These are phyloP conservation scores for Setophaga petechia DNA, from an alignment of 2,113 vertebrate genomes.

Conservation along the genomic window DNA sequence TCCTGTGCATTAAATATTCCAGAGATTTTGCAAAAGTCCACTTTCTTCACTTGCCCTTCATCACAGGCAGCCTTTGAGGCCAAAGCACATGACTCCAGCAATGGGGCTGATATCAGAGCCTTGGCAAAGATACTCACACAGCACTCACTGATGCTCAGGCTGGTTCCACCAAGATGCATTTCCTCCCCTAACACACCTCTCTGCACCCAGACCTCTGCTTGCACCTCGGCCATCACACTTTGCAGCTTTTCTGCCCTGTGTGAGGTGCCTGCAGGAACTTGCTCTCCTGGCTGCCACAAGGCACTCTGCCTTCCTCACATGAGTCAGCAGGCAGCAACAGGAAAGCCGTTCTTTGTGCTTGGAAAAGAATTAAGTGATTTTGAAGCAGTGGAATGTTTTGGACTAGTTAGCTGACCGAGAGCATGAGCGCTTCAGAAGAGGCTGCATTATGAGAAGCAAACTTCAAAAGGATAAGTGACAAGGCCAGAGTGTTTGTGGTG, in stretches of 20 bases:
- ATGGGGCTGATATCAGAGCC: background rate
- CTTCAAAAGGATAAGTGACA: slow-evolving; percentile 64
- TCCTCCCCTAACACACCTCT: background rate
- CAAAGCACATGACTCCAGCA: accelerated
- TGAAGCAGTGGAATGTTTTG: slow-evolving; percentile 12
- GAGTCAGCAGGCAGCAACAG: slow-evolving; percentile 36
- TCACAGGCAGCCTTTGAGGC: background rate
- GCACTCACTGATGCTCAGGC: background rate
- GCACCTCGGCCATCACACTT: background rate
- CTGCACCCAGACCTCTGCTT: background rate
- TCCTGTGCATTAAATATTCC: background rate
- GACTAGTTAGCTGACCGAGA: slow-evolving; percentile 13
- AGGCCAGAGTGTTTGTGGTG: slow-evolving; percentile 55
- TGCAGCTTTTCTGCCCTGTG: background rate
- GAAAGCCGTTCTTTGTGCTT: background rate
- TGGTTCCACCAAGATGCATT: accelerated
- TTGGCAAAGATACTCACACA: background rate
- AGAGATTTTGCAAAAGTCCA: background rate
- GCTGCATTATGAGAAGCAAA: slow-evolving; percentile 41
- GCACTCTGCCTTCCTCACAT: background rate
- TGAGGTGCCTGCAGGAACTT: background rate
- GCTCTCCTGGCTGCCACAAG: background rate
- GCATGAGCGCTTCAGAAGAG: slow-evolving; percentile 31
- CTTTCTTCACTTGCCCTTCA: background rate
- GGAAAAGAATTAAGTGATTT: slow-evolving; percentile 17